phyloP scores from a whole-genome alignment of 1,140 invertebrate genomes.

The Hesperophylax magnus region DNA sequence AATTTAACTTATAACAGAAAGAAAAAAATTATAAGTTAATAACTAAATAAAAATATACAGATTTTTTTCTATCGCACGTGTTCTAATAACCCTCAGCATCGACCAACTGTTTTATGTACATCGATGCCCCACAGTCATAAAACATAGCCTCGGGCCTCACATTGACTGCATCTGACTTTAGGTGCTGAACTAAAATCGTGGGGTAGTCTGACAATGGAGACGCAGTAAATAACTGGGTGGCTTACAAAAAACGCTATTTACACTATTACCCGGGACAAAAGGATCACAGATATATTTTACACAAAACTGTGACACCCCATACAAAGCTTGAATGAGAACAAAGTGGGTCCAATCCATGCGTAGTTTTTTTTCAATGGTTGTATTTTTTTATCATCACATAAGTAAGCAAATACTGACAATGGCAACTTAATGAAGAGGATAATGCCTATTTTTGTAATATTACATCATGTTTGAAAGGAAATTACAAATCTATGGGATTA shows the following conservation, averaged over 20 bases:
- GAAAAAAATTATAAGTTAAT: too few relatives aligned
- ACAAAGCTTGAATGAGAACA: constrained; percentile 45
- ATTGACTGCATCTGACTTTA: constrained; percentile 44
- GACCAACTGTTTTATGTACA: too few relatives aligned
- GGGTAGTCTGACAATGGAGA: constrained; percentile 46
- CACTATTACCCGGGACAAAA: constrained; percentile 46
- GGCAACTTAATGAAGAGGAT: constrained; percentile 48
- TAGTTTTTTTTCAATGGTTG: constrained; percentile 46
- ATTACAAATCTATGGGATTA: background rate
- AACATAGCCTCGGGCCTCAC: background rate
- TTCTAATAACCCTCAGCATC: too few relatives aligned
- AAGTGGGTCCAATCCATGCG: constrained; percentile 33
- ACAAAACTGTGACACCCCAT: constrained; percentile 49
- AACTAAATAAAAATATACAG: too few relatives aligned
- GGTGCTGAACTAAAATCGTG: constrained; percentile 31
- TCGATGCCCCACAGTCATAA: background rate
- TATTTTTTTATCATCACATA: constrained; percentile 36
- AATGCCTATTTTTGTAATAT: constrained; percentile 7
- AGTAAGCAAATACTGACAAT: constrained; percentile 36
- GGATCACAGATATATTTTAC: constrained; percentile 53
- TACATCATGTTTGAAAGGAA: constrained; percentile 16
- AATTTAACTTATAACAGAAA: too few relatives aligned
- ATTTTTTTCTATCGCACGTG: too few relatives aligned
- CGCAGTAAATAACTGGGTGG: constrained; percentile 52
- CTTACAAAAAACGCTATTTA: constrained; percentile 53